phyloP scores from a whole-genome alignment of 1,140 invertebrate genomes.

The Lepeophtheirus salmonis region DNA sequence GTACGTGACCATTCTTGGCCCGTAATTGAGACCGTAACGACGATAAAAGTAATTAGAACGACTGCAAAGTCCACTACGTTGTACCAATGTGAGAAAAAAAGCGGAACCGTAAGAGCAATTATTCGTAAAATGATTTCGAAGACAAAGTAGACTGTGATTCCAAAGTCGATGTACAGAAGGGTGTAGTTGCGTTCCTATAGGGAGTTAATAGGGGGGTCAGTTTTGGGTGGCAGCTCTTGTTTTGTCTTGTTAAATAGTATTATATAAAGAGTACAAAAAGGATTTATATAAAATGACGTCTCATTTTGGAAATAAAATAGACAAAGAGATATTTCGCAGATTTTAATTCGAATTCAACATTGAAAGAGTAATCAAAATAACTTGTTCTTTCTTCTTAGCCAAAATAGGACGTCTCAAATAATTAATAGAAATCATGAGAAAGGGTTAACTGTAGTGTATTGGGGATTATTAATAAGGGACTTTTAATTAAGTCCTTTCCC shows the following conservation, averaged over 20 bases:
- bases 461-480: no score
- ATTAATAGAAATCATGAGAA: no score
- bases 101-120: constrained; percentile 20
- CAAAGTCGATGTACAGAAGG: background rate
- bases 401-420: no score
- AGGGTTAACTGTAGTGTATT: no score
- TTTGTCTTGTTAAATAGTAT: background rate
- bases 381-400: no score
- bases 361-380: background rate
- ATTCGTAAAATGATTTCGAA: background rate
- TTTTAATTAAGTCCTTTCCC: no score
- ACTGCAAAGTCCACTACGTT: constrained; percentile 32
- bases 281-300: background rate
- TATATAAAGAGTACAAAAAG: background rate
- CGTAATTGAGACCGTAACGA: constrained; percentile 28
- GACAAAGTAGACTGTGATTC: background rate
- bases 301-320: background rate
- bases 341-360: background rate
- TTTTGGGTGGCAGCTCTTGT: background rate
- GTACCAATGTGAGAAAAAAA: constrained; percentile 29
- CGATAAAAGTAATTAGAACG: constrained; percentile 30
- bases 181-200: background rate
- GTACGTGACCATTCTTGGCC: constrained; percentile 22
- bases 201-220: no score
- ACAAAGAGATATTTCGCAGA: background rate